Conservation (phyloP, 2,797 vertebrate species). For the Halcyon smyrnensis region DNA sequence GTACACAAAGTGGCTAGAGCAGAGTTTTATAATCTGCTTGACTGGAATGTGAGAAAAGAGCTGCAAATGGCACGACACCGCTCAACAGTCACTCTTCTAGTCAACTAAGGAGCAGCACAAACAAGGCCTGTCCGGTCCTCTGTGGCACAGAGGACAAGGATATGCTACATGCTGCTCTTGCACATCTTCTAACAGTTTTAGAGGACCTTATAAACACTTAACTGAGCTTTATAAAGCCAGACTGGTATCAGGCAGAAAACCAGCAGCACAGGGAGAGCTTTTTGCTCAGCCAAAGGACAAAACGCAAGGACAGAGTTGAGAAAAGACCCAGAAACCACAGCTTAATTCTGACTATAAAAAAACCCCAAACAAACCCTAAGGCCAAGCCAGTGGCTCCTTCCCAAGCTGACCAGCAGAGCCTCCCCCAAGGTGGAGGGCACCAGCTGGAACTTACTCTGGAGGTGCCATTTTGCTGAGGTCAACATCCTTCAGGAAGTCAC, state of each 20-base stretch:
- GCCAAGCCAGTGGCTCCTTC: background rate
- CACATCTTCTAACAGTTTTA: background rate
- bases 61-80: background rate
- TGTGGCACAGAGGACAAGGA: background rate
- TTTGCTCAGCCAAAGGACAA: background rate
- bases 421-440: rapidly evolving
- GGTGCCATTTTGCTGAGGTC: constrained; percentile 97
- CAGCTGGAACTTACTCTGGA: constrained; percentile 90
- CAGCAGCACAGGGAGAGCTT: background rate
- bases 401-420: background rate
- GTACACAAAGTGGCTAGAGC: background rate
- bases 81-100: background rate
- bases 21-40: background rate
- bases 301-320: rapidly evolving
- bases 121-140: background rate
- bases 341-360: background rate
- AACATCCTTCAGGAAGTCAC: constrained; percentile 93
- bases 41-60: rapidly evolving
- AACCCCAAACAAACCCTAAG: rapidly evolving
- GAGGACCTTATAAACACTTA: background rate
- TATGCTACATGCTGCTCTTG: background rate
- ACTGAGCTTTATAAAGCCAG: background rate
- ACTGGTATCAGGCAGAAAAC: background rate
- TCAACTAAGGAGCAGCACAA: background rate
- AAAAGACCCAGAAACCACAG: background rate